Evolutionary conservation across 2,888 invertebrate genomes (phyloP).

Genomic region (Leptogaster cylindrica): DNA sequence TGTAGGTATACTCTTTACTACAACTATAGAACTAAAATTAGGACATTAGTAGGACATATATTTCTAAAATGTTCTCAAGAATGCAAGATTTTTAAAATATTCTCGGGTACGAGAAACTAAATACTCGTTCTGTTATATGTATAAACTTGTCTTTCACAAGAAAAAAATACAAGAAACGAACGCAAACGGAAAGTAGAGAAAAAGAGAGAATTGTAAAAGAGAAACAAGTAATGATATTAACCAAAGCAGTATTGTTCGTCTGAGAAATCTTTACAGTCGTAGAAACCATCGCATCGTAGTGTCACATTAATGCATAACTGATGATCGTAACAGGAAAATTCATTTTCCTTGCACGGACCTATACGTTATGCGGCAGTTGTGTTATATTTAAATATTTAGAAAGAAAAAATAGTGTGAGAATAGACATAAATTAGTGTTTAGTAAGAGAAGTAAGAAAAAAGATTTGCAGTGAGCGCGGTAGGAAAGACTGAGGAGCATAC

Average conservation of each 20-base stretch:
- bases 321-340: conserved; percentile 77
- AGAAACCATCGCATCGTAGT: conserved; percentile 85
- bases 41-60: no score
- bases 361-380: conserved; percentile 35
- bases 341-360: conserved; percentile 67
- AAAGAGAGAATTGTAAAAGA: conserved; percentile 45
- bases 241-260: conserved; percentile 86
- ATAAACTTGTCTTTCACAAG: no score
- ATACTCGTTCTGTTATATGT: no score
- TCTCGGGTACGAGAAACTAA: no score
- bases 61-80: no score
- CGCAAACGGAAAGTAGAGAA: conserved; percentile 43
- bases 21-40: no score
- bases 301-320: conserved; percentile 77
- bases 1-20: no score
- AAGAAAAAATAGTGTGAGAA: conserved; percentile 32
- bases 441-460: background rate
- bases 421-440: conserved; percentile 16
- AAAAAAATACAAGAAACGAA: conserved; percentile 10
- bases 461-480: background rate
- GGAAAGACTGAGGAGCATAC: conserved; percentile 46
- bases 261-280: conserved; percentile 89
- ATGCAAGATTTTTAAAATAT: no score
- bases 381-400: conserved; percentile 15
- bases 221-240: conserved; percentile 55